phyloP scores from a whole-genome alignment of 2,113 vertebrate species.

The Larimichthys crocea region DNA sequence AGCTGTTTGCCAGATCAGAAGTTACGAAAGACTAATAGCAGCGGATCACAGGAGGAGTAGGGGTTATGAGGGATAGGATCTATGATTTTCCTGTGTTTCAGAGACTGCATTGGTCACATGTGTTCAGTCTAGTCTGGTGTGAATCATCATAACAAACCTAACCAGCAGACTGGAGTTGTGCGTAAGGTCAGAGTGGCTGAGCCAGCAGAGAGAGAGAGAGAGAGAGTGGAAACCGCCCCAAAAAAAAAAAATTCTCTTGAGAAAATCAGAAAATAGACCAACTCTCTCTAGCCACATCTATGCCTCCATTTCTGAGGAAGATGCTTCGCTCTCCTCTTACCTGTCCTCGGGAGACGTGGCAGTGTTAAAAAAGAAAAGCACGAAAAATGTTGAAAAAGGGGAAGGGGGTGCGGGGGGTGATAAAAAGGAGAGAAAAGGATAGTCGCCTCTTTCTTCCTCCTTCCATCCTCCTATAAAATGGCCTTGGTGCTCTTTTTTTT shows the following conservation, averaged over 20 bases:
- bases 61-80: constrained; percentile 3
- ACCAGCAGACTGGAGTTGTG: constrained; percentile 3
- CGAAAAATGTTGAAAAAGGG: constrained; percentile 27
- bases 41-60: constrained; percentile 15
- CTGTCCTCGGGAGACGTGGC: constrained; percentile 56
- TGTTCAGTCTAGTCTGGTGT: constrained; percentile 30
- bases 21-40: constrained; percentile 25
- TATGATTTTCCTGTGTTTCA: constrained; percentile 11
- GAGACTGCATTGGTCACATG: constrained; percentile 18
- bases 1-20: constrained; percentile 59
- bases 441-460: constrained; percentile 53
- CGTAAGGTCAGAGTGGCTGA: constrained; percentile 9
- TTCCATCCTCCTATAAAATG: constrained; percentile 67
- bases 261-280: constrained; percentile 2
- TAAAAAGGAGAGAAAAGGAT: constrained; percentile 51
- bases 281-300: neutral
- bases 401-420: constrained; percentile 26
- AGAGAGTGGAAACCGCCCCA: neutral
- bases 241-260: constrained; percentile 4
- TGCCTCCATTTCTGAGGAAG: constrained; percentile 34
- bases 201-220: constrained; percentile 15
- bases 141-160: constrained; percentile 42
- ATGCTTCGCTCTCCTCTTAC: constrained; percentile 49
- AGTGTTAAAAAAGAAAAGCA: constrained; percentile 4
- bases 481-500: constrained; percentile 70